Percentiles rank a stretch among this genome's conserved stretches.
phyloP scores from a whole-genome alignment of 2,113 vertebrate species.

The Numida meleagris region DNA sequence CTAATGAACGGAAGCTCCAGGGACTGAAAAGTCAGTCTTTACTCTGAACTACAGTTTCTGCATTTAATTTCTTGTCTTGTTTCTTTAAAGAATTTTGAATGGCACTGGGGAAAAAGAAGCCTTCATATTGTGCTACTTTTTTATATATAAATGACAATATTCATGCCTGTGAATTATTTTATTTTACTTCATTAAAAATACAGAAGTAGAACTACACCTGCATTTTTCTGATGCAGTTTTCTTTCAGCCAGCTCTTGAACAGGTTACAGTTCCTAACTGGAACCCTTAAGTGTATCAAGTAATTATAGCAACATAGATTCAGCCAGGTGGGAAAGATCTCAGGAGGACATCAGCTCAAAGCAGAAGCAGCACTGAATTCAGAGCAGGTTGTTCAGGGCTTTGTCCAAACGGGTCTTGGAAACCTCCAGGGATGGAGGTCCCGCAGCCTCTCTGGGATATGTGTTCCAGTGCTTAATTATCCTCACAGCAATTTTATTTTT shows the following conservation, averaged over 20 bases:
- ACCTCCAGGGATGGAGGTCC: background rate
- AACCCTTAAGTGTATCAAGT: background rate
- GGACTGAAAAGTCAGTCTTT: background rate
- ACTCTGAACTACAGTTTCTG: background rate
- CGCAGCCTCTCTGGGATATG: background rate
- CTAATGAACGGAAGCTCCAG: background rate
- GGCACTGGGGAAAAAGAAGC: background rate
- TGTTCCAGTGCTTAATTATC: background rate
- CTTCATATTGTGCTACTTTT: background rate
- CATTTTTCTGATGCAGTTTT: background rate
- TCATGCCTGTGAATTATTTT: background rate
- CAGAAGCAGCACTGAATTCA: background rate
- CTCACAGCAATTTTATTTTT: background rate
- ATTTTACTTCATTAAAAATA: background rate
- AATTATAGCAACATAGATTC: background rate
- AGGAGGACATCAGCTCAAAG: background rate
- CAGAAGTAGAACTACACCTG: fast-evolving
- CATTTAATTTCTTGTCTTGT: background rate
- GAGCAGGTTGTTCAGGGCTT: background rate
- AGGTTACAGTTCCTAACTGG: background rate
- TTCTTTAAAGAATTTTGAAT: background rate
- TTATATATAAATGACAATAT: background rate
- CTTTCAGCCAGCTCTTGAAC: background rate
- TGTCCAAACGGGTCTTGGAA: background rate
- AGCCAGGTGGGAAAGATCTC: background rate